Base-by-base conservation (phyloP, 2,113 vertebrate genomes). In the Passer montanus region DNA sequence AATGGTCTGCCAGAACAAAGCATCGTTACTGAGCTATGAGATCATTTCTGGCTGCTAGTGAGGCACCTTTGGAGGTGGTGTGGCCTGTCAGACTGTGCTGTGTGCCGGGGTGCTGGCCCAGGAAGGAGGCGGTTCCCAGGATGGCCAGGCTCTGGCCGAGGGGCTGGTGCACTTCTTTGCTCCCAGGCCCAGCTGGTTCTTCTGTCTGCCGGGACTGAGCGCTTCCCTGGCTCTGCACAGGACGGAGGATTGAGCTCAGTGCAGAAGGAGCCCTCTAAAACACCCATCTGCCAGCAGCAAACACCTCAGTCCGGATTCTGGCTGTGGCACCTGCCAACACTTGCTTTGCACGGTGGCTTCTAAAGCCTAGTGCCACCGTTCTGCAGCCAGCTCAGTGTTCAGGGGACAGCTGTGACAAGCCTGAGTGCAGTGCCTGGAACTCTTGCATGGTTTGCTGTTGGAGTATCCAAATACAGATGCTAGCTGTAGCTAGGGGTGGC, bases 1-100 rank as follows among this genome's bases (percentile, higher is more conserved):
- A 81, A 72, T 74, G 79, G 27, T 67, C 55, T 92, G 79, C 46
- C 75, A 82, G 90, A 96, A 96, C 94, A 95, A 96, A 96, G 96
- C 94, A 58, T 86, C 6, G 31, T 93, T 95, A 89, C 74, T 92
- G 49, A n/a, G 83, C 56, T 84, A 24, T 31, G 60, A 82, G 59
- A 55, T 91, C 0, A 19, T 59, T 37, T 55, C 43, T 82, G 59
- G 60, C 78, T 93, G 84, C 49, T 39, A 7, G 55, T 1, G 26
- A 89, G 73, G 21, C 73, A 50, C 43, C 75, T 77, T 64, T 55
- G 76, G 64, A 77, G 56, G n/a, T 55, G 81, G 23, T 53, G 49
- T 68, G 22, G 15, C 56, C 44, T 33, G 68, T 2, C 1, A 31
- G 33, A 14, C 39, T 26, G 35, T 41, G 64, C 16, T 20, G 17